Percentiles rank a stretch among this genome's conserved stretches.
Evolutionary conservation across 1,140 invertebrate genomes (phyloP).

Genomic region (Sitophilus oryzae): DNA sequence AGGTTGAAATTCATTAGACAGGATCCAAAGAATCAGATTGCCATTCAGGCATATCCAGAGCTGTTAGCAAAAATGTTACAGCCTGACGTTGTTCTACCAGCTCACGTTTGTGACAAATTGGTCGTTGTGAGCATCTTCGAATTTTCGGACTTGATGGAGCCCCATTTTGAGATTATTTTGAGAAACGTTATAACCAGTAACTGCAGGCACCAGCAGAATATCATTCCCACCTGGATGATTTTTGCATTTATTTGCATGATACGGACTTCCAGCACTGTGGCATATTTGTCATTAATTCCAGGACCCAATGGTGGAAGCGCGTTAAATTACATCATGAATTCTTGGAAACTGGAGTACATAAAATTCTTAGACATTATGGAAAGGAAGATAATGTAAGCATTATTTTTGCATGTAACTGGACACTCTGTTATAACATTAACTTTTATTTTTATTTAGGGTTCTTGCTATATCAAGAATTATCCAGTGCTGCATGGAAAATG

Average conservation of each 20-base stretch:
- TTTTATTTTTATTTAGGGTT: conserved; percentile 3
- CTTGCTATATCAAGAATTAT: conserved; percentile 6
- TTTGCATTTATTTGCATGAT: conserved; percentile 21
- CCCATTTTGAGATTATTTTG: conserved; percentile 17
- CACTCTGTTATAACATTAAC: background rate
- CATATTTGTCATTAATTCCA: conserved; percentile 15
- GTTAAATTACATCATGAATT: conserved; percentile 16
- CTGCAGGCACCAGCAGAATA: background rate
- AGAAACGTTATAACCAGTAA: conserved; percentile 10
- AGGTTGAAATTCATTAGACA: background rate
- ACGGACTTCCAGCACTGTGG: conserved; percentile 5
- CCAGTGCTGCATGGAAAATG: conserved; percentile 11
- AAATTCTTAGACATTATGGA: conserved; percentile 2
- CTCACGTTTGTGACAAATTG: conserved; percentile 8
- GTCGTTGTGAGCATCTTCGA: conserved; percentile 5
- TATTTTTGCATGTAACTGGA: background rate
- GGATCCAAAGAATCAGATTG: background rate
- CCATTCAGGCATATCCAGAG: background rate
- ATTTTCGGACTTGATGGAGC: conserved; percentile 13
- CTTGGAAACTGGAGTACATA: conserved; percentile 13
- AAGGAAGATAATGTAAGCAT: conserved; percentile 23
- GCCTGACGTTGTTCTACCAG: background rate
- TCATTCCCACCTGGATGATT: conserved; percentile 11
- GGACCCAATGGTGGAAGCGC: conserved; percentile 23
- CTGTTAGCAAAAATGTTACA: conserved; percentile 3